Base-by-base conservation (phyloP, 37 sponge, comb jelly and placozoan species). In the Lycopodina hypogea region DNA sequence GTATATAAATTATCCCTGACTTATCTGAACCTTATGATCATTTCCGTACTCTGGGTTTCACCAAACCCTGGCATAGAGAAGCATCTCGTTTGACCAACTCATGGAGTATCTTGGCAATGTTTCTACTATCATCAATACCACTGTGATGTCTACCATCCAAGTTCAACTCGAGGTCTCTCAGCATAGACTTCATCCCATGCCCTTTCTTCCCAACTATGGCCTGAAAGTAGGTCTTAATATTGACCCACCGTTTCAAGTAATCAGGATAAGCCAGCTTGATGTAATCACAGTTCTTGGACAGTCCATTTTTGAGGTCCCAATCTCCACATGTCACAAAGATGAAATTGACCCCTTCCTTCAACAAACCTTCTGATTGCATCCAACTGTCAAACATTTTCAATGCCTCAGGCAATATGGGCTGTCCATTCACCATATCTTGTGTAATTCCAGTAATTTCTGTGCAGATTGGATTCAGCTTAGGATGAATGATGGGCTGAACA, bases 261-360 rank as follows among this genome's bases (percentile, higher is more conserved):
- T 70, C 64, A 1, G 89, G 86, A 42, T 76, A 67, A 23, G 42
- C 42, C 0, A 84, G 15, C 24, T 79, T 33, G 29, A 84, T 72
- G 36, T 88, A 71, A 1, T 48, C 41, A 64, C 92, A 92, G 82
- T 87, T 86, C 0, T 32, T 52, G 2, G 89, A 82, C 0, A 92
- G 85, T 65, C 78, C 85, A 41, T 75, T 92, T 45, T 88, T 92
- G 9, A 92, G 77, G 50, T 92, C 93, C 93, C 93, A 92, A 42
- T 92, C 93, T 2, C 93, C 93, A 68, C 93, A 92, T 3, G 93
- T 92, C 21, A 92, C 89, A 80, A 92, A 92, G 71, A 82, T 81
- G 56, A 62, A 65, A 0, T 59, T 81, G 26, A 81, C 82, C 7
- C 57, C 69, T n/a, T 83, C 66, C 0, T 81, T 74, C 11, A 88